These are phyloP conservation scores for Aphidius colemani DNA, from an alignment of 2,888 invertebrate species.

Conservation along the genomic window DNA sequence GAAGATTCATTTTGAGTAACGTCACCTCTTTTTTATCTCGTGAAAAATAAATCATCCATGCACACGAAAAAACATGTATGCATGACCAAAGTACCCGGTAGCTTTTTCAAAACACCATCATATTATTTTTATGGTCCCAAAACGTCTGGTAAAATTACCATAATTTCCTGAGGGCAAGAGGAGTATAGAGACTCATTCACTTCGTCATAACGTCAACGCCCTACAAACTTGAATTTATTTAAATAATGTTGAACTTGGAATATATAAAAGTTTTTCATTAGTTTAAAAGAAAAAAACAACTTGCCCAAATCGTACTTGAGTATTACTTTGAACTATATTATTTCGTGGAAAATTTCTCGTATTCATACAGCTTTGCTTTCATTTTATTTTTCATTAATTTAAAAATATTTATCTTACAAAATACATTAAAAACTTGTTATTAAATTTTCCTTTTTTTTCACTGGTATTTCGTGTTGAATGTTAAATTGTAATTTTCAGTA, in stretches of 20 bases:
- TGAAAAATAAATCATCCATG: constrained; percentile 47
- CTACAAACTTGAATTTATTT: too few relatives aligned
- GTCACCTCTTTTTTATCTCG: constrained; percentile 34
- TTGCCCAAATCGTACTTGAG: too few relatives aligned
- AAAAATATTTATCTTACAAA: too few relatives aligned
- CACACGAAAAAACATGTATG: constrained; percentile 34
- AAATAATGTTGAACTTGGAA: too few relatives aligned
- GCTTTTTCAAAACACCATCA: constrained; percentile 49
- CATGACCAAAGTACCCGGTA: constrained; percentile 48
- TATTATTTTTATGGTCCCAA: constrained; percentile 56
- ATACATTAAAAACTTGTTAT: too few relatives aligned
- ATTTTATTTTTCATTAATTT: constrained; percentile 5
- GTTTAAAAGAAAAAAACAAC: too few relatives aligned
- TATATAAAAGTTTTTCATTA: too few relatives aligned
- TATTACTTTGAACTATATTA: too few relatives aligned
- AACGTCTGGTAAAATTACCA: constrained; percentile 54
- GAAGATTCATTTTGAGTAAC: constrained; percentile 25
- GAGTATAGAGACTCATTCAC: constrained; percentile 3
- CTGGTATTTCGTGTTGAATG: too few relatives aligned
- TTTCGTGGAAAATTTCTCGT: background rate
- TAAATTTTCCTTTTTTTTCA: too few relatives aligned
- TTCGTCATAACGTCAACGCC: too few relatives aligned
- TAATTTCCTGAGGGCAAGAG: constrained; percentile 46
- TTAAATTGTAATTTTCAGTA: too few relatives aligned
- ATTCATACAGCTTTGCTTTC: background rate